Conservation (phyloP, 1,140 invertebrate species). For the Tetranychus urticae region DNA sequence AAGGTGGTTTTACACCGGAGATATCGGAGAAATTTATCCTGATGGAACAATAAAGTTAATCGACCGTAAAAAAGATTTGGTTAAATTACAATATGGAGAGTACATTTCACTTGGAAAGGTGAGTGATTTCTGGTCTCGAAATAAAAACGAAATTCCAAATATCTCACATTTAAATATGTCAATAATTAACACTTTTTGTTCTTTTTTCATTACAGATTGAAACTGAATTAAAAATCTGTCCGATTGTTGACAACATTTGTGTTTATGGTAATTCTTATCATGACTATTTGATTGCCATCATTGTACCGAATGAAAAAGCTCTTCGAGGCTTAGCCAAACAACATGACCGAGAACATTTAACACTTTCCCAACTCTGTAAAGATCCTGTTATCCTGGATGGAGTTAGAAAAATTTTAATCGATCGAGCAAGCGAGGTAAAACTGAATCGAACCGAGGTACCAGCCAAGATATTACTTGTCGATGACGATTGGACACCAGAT, state of each 20-base stretch:
- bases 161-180: neutral
- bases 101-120: constrained; percentile 10
- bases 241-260: constrained; percentile 14
- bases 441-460: constrained; percentile 25
- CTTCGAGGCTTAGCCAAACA: constrained; percentile 39
- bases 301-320: constrained; percentile 51
- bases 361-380: constrained; percentile 48
- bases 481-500: constrained; percentile 26
- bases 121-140: neutral
- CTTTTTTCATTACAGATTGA: neutral
- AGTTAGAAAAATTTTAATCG: constrained; percentile 41
- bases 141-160: neutral
- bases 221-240: constrained; percentile 8
- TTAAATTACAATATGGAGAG: constrained; percentile 39
- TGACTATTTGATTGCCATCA: constrained; percentile 61
- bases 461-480: constrained; percentile 18
- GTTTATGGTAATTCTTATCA: constrained; percentile 24
- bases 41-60: constrained; percentile 91
- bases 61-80: constrained; percentile 80
- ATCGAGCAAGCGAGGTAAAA: constrained; percentile 66
- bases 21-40: constrained; percentile 72
- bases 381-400: constrained; percentile 32
- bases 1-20: constrained; percentile 53
- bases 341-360: constrained; percentile 30
- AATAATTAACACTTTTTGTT: neutral